These are phyloP conservation scores for Caradrina kadenii DNA, from an alignment of 2,888 invertebrate species.

Conservation along the genomic window DNA sequence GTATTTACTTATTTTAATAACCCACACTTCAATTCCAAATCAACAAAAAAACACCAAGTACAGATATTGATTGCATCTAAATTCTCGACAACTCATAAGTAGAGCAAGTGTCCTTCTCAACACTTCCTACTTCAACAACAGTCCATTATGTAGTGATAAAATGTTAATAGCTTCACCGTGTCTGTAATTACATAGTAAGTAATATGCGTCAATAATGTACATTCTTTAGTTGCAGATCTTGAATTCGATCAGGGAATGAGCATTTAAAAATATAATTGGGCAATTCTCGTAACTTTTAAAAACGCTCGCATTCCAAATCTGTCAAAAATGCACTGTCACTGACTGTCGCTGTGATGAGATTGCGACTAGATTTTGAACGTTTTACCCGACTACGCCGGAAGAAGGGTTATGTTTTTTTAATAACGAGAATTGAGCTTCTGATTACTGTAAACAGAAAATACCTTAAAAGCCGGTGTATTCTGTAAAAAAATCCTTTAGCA, in stretches of 20 bases:
- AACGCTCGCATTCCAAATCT: not conserved
- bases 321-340: too few relatives aligned
- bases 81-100: constrained; percentile 10
- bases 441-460: not conserved
- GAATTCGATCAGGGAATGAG: constrained; percentile 1
- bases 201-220: constrained; percentile 2
- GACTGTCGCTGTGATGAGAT: too few relatives aligned
- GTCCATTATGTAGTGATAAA: constrained; percentile 28
- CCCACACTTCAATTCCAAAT: not conserved
- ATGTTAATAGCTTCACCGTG: constrained; percentile 23
- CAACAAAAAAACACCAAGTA: not conserved
- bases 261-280: not conserved
- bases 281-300: not conserved
- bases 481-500: too few relatives aligned
- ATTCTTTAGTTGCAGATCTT: not conserved
- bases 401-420: too few relatives aligned
- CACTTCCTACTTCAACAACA: constrained; percentile 48
- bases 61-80: constrained; percentile 1
- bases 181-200: constrained; percentile 15
- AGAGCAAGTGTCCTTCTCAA: constrained; percentile 44
- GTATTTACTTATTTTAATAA: not conserved
- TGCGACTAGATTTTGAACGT: too few relatives aligned
- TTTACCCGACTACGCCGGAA: too few relatives aligned
- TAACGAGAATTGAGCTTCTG: too few relatives aligned
- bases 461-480: not conserved